Evolutionary conservation across 2,888 invertebrate genomes (phyloP).

Genomic region (Odontomyia ornata): DNA sequence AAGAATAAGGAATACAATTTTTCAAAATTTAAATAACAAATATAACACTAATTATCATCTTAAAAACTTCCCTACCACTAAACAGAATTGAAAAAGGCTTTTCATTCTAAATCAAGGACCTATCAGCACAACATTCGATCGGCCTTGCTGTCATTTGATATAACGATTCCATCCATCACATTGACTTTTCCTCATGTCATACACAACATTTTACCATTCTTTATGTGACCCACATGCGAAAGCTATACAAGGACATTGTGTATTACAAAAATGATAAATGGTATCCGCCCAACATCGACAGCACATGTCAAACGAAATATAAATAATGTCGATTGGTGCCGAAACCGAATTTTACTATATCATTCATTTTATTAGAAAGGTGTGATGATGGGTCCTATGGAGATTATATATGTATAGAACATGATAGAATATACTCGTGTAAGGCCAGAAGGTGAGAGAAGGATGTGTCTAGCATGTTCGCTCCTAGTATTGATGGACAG

Average conservation of each 20-base stretch:
- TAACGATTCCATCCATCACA: constrained; percentile 6
- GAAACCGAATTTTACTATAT: background rate
- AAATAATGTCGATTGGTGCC: background rate
- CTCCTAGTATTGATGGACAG: background rate
- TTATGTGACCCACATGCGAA: background rate
- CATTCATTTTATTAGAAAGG: constrained; percentile 9
- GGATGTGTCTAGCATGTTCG: background rate
- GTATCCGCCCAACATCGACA: background rate
- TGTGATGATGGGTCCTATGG: background rate
- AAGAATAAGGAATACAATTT: too few relatives aligned
- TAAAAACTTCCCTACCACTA: too few relatives aligned
- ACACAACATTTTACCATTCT: background rate
- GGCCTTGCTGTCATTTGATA: background rate
- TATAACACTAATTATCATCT: too few relatives aligned
- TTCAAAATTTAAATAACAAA: too few relatives aligned
- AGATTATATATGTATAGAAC: background rate
- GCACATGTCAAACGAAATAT: background rate
- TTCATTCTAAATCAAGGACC: background rate
- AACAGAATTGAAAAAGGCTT: background rate
- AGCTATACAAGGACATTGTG: background rate
- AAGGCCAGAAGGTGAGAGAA: too few relatives aligned
- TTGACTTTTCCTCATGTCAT: constrained; percentile 2
- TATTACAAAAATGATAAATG: background rate
- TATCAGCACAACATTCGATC: background rate
- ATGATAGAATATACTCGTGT: background rate